These are phyloP conservation scores for Sebastes hubbsi DNA, from an alignment of 2,797 vertebrate genomes.

Conservation along the genomic window DNA sequence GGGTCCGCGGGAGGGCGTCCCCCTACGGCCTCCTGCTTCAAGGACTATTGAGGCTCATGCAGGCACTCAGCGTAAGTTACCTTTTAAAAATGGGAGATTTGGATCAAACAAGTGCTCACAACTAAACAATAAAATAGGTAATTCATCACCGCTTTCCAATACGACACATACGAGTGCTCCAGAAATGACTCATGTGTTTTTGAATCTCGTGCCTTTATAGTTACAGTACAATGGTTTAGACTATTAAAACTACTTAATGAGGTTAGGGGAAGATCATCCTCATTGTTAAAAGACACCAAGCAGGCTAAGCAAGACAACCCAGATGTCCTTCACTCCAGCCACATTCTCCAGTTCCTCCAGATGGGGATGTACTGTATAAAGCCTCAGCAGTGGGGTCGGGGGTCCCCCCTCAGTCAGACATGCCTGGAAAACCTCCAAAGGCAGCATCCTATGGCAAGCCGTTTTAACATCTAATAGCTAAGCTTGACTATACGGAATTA, in stretches of 20 bases:
- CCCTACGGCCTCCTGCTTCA: neutral
- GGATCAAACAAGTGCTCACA: neutral
- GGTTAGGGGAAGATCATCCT: neutral
- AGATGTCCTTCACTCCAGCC: neutral
- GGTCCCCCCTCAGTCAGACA: neutral
- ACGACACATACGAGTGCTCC: neutral
- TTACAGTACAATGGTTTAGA: neutral
- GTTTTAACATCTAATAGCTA: too few relatives aligned
- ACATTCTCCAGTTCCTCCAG: neutral
- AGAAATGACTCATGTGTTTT: neutral
- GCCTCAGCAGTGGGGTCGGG: neutral
- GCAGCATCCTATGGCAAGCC: neutral
- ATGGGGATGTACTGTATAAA: neutral
- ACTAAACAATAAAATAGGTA: neutral
- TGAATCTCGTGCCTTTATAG: neutral
- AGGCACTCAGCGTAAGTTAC: too few relatives aligned
- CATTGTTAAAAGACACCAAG: neutral
- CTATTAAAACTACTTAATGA: neutral
- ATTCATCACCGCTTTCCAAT: neutral
- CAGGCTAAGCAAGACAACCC: neutral
- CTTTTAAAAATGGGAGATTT: neutral
- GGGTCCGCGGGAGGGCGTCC: neutral
- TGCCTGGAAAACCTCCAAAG: neutral
- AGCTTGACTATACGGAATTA: too few relatives aligned
- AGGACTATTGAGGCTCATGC: neutral